A percentile compares a stretch with the other conserved stretches of the same genome.
Conservation (phyloP, 2,888 invertebrate genomes). For the Tachina lurida region DNA sequence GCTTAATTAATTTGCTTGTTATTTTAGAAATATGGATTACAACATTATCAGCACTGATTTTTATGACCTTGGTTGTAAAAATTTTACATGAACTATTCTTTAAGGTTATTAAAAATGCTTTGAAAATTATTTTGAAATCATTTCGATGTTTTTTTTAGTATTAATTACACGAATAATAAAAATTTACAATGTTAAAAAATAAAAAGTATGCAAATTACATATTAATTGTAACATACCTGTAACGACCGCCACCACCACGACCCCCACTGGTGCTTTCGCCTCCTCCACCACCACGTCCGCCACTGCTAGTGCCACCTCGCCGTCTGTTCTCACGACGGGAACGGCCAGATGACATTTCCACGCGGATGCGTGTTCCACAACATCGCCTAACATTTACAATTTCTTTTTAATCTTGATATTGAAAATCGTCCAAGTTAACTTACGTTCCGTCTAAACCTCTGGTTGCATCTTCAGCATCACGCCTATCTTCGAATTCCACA, state of each 20-base stretch:
- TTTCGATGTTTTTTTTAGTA: background rate
- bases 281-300: constrained; percentile 77
- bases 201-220: constrained; percentile 22
- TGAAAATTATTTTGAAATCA: constrained; percentile 1
- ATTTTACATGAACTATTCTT: constrained; percentile 31
- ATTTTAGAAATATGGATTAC: constrained; percentile 7
- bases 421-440: constrained; percentile 79
- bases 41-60: constrained; percentile 13
- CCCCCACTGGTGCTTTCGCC: constrained; percentile 76
- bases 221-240: constrained; percentile 77
- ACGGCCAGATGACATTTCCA: constrained; percentile 96
- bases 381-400: constrained; percentile 86
- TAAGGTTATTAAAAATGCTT: constrained; percentile 27
- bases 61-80: constrained; percentile 18
- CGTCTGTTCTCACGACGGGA: constrained; percentile 88
- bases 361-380: constrained; percentile 94
- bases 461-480: constrained; percentile 93
- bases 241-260: constrained; percentile 76
- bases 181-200: constrained; percentile 39
- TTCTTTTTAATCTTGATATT: background rate
- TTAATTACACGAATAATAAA: constrained; percentile 47
- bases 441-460: constrained; percentile 91
- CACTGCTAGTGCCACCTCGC: constrained; percentile 80
- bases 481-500: constrained; percentile 92
- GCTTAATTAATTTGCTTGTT: constrained; percentile 40